Evolutionary conservation across 2,888 invertebrate species (phyloP).

Genomic region (Bembecia ichneumoniformis): DNA sequence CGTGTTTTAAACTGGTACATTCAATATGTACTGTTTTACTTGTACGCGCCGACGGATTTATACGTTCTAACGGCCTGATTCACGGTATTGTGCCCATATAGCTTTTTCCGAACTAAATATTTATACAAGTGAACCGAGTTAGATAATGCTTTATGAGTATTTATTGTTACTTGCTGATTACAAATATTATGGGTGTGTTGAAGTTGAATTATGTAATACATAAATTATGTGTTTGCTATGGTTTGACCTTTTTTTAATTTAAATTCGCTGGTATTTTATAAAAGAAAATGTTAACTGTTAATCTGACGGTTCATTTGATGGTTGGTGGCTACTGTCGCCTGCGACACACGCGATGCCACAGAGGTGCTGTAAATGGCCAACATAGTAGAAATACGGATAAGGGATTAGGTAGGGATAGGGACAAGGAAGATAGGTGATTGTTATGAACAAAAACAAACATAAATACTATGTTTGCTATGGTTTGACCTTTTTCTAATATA

Average conservation of each 20-base stretch:
- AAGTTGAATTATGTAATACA: conserved; percentile 19
- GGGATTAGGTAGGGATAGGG: no score
- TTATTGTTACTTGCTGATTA: conserved; percentile 10
- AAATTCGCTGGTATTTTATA: no score
- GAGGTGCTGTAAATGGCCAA: no score
- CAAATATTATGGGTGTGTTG: conserved; percentile 21
- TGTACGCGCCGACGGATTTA: conserved; percentile 53
- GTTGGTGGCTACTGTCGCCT: no score
- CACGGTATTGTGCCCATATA: conserved; percentile 37
- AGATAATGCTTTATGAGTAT: conserved; percentile 21
- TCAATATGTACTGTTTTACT: conserved; percentile 64
- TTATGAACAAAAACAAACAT: no score
- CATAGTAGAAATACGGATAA: no score
- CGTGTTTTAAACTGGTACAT: conserved; percentile 54
- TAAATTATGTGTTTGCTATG: background rate
- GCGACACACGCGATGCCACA: no score
- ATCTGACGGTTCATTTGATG: no score
- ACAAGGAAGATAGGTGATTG: no score
- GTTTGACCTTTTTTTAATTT: no score
- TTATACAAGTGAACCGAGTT: conserved; percentile 21
- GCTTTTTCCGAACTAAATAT: conserved; percentile 48
- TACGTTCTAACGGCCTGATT: conserved; percentile 43
- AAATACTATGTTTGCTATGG: background rate
- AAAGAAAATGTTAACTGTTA: no score
- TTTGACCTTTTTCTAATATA: no score